These are phyloP conservation scores for Dioctria rufipes DNA, from an alignment of 2,888 invertebrate species.

Conservation along the genomic window DNA sequence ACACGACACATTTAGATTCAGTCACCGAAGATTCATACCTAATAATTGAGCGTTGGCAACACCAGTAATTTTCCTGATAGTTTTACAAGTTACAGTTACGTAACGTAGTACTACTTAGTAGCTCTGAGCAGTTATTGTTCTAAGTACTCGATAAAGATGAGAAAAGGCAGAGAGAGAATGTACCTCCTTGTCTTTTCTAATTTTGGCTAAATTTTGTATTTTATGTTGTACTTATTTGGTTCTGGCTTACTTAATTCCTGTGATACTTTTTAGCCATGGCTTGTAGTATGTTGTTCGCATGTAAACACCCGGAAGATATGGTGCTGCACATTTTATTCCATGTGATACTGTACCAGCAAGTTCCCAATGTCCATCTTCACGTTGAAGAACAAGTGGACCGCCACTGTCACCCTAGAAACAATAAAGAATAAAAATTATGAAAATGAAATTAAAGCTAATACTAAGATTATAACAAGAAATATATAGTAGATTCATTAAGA, in stretches of 20 bases:
- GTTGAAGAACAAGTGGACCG: slow-evolving; percentile 87
- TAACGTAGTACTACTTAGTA: not conserved
- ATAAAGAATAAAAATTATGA: not conserved
- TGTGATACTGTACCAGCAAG: slow-evolving; percentile 94
- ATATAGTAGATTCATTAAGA: too few relatives aligned
- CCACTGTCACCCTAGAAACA: slow-evolving; percentile 89
- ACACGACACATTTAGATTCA: not conserved
- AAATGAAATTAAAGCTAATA: too few relatives aligned
- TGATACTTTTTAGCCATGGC: slow-evolving; percentile 90
- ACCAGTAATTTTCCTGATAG: slow-evolving; percentile 28
- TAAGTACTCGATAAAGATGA: not conserved
- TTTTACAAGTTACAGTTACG: not conserved
- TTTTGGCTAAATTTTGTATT: slow-evolving; percentile 18
- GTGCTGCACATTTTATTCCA: slow-evolving; percentile 95
- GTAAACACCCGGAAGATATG: slow-evolving; percentile 92
- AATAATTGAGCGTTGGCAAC: slow-evolving; percentile 40
- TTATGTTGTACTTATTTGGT: slow-evolving; percentile 48
- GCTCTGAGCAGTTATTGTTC: not conserved
- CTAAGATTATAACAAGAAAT: too few relatives aligned
- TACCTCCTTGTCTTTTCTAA: slow-evolving; percentile 59
- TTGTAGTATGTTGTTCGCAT: slow-evolving; percentile 94
- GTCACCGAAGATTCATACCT: slow-evolving; percentile 27
- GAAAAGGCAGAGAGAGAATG: slow-evolving; percentile 29
- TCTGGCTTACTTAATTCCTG: slow-evolving; percentile 77
- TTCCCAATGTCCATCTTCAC: slow-evolving; percentile 88